A percentile compares a stretch with the other conserved stretches of the same genome.
These are phyloP conservation scores for Hemicentrotus pulcherrimus DNA, from an alignment of 35 echinoderm and acorn worm species.

Conservation along the genomic window DNA sequence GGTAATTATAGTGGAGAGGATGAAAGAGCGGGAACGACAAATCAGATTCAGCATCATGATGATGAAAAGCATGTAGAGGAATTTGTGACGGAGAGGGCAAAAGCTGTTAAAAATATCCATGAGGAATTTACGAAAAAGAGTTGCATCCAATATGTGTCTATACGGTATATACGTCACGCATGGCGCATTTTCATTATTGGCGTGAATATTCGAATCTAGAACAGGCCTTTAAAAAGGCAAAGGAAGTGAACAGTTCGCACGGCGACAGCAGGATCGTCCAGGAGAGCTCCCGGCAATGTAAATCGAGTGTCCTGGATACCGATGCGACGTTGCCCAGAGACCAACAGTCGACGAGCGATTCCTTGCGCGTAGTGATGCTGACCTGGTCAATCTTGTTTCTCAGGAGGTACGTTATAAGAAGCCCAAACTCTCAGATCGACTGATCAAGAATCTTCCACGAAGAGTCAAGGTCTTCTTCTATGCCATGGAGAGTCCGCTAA, in stretches of 20 bases:
- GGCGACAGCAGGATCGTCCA: background rate
- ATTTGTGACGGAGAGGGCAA: background rate
- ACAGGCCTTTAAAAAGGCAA: slow-evolving; percentile 63
- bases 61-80: background rate
- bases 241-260: slow-evolving; percentile 47
- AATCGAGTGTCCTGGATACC: slow-evolving; percentile 69
- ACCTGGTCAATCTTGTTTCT: slow-evolving; percentile 77
- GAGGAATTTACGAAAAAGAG: background rate
- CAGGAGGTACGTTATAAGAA: slow-evolving; percentile 66
- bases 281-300: slow-evolving; percentile 58
- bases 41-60: background rate
- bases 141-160: slow-evolving; percentile 43
- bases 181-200: slow-evolving; percentile 67
- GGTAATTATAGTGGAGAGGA: background rate
- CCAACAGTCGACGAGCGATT: slow-evolving; percentile 64
- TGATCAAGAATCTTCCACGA: slow-evolving; percentile 46
- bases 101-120: background rate
- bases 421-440: slow-evolving; percentile 58
- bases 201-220: slow-evolving; percentile 70
- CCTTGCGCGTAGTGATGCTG: slow-evolving; percentile 66
- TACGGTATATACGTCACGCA: slow-evolving; percentile 57
- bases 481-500: slow-evolving; percentile 78
- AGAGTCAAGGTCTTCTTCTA: slow-evolving; percentile 76
- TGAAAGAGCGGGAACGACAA: background rate
- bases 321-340: slow-evolving; percentile 65